A percentile compares a stretch with the other conserved stretches of the same genome.
These are phyloP conservation scores for Muraenolepis orangiensis DNA, from an alignment of 2,797 vertebrate species.

Conservation along the genomic window DNA sequence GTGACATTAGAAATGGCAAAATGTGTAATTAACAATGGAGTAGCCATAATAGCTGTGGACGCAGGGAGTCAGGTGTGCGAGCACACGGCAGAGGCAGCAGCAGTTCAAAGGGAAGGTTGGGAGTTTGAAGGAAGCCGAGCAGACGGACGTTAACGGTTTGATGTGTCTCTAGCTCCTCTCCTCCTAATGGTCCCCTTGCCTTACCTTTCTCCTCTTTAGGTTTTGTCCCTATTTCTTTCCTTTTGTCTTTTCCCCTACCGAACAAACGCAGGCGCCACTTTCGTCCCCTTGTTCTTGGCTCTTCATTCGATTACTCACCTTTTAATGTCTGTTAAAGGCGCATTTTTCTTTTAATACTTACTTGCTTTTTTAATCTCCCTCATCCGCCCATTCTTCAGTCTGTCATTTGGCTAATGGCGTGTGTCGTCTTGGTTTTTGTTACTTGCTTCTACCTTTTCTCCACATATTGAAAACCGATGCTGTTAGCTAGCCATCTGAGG, in stretches of 20 bases:
- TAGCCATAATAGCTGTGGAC: constrained; percentile 64
- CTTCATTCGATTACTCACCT: constrained; percentile 70
- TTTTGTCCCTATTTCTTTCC: constrained; percentile 40
- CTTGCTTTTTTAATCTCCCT: constrained; percentile 72
- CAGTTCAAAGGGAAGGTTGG: constrained; percentile 68
- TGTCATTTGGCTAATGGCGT: constrained; percentile 85
- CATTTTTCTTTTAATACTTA: constrained; percentile 56
- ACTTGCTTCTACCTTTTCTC: neutral
- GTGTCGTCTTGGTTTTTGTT: constrained; percentile 39
- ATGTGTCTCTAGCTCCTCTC: constrained; percentile 60
- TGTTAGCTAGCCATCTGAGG: constrained; percentile 25
- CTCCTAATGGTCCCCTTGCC: constrained; percentile 60
- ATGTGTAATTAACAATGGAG: constrained; percentile 72
- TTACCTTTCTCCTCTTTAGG: neutral
- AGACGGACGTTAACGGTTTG: constrained; percentile 59
- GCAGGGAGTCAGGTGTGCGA: constrained; percentile 63
- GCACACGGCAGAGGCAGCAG: constrained; percentile 32
- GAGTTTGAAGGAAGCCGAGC: constrained; percentile 62
- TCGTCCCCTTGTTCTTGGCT: constrained; percentile 38
- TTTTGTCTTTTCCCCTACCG: constrained; percentile 38
- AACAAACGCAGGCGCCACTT: constrained; percentile 33
- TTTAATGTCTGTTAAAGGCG: constrained; percentile 70
- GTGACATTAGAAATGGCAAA: constrained; percentile 68
- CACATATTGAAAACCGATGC: neutral
- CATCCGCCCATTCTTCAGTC: constrained; percentile 78